Conservation (phyloP, 2,113 vertebrate genomes). For the Protobothrops mucrosquamatus region DNA sequence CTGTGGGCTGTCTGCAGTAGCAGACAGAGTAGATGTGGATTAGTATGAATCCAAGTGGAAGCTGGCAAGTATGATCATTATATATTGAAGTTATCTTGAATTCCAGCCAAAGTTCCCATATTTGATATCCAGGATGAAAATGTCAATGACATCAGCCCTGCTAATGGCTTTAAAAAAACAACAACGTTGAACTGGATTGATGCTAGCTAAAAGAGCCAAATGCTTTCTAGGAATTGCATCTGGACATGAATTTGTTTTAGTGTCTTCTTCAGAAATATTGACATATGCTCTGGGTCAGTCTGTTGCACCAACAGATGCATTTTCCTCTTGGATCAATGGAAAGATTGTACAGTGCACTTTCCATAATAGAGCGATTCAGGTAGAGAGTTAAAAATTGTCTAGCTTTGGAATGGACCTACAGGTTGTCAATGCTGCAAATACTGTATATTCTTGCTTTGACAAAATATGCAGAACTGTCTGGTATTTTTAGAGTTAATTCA, state of each 20-base stretch:
- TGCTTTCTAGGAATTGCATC: neutral
- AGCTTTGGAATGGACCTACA: neutral
- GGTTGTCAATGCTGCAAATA: too few relatives aligned
- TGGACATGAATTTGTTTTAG: slow-evolving; percentile 8
- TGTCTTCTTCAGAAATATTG: slow-evolving; percentile 15
- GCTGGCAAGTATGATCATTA: neutral
- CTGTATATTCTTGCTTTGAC: too few relatives aligned
- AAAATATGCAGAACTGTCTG: too few relatives aligned
- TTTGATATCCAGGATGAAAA: slow-evolving; percentile 47
- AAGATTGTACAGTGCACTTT: slow-evolving; percentile 18
- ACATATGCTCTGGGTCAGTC: neutral
- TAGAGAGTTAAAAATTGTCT: neutral
- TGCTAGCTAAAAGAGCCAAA: slow-evolving; percentile 41
- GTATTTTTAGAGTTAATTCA: too few relatives aligned
- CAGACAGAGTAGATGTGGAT: slow-evolving; percentile 30
- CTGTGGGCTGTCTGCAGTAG: slow-evolving; percentile 22
- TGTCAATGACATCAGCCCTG: slow-evolving; percentile 61
- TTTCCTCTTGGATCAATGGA: slow-evolving; percentile 20
- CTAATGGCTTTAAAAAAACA: slow-evolving; percentile 36
- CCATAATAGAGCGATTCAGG: neutral
- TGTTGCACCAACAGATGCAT: neutral
- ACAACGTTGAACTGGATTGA: slow-evolving; percentile 23
- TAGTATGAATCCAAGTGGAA: slow-evolving; percentile 43
- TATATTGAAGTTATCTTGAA: slow-evolving; percentile 61
- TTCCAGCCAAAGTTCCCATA: slow-evolving; percentile 51